Base-by-base conservation (phyloP, 2,888 invertebrate genomes). In the Taenaris catops region DNA sequence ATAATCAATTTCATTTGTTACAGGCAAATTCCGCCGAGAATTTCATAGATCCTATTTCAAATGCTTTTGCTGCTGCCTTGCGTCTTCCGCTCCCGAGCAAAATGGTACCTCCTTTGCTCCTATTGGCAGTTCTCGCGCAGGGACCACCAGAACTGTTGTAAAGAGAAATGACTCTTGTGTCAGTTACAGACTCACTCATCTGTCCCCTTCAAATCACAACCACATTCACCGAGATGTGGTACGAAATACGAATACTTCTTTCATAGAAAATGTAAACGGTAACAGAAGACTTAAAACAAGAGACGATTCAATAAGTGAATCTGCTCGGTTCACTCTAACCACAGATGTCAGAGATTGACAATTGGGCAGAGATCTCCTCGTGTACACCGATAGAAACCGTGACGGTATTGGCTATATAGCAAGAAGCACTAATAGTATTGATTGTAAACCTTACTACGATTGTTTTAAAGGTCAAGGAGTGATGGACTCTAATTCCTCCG, bases 21-120 rank as follows among this genome's bases (percentile, higher is more conserved):
- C 89, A 93, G 93, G 92, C 38, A 93, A 93, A 81, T 93, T 92
- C 66, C 90, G 92, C 4, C 88, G 91, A 45, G 93, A 93, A 61
- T 93, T 93, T 66, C 89, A 89, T 50, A 89, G 91, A 48, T 91
- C 92, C 1, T 90, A 92, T 68, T 91, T 90, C 66, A 90, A 90
- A 56, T 91, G 91, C 46, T 71, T 88, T 45, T 88, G 88, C 53
- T 83, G 86, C 52, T 83, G 83, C 34, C 63, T 56, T 20, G 46
- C 60, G 3, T 42, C 60, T 0, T 38, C 72, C 0, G 33, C 65
- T 0, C 69, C 79, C 0, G 75, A 79, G 8, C 71, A 74, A 34
- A 84, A 80, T 43, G 83, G 84, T 0, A 66, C 80, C 0, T 83
- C 80, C 0, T 84, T 86, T 46, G 79, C 78, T 0, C 81, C 80